A percentile compares a stretch with the other conserved stretches of the same genome.
These are phyloP conservation scores for Spatula versicolor DNA, from an alignment of 2,797 vertebrate species.

Conservation along the genomic window DNA sequence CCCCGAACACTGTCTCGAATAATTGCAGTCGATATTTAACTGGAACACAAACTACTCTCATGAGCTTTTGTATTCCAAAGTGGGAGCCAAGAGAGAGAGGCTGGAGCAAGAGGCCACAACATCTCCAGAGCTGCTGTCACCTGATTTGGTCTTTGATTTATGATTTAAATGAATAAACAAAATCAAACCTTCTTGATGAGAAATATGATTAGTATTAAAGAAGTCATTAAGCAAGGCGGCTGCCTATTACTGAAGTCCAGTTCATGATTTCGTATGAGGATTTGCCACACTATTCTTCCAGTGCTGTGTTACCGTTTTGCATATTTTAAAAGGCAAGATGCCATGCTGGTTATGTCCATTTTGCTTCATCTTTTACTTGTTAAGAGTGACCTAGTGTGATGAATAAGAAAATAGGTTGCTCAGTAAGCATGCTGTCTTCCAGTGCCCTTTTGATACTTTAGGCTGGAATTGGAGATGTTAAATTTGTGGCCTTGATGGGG, in stretches of 20 bases:
- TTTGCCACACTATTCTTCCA: conserved; percentile 40
- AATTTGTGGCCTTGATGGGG: background rate
- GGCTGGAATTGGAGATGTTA: background rate
- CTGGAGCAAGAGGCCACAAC: conserved; percentile 18
- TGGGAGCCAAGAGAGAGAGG: conserved; percentile 41
- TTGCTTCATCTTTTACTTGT: conserved; percentile 43
- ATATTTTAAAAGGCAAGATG: conserved; percentile 49
- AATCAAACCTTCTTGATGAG: conserved; percentile 24
- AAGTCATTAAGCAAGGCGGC: conserved; percentile 32
- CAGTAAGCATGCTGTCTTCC: background rate
- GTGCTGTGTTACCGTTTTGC: background rate
- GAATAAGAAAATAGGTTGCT: background rate
- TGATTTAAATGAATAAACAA: conserved; percentile 53
- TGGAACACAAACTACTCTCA: conserved; percentile 3
- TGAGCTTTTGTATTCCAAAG: conserved; percentile 33
- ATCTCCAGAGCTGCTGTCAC: background rate
- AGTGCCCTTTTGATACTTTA: background rate
- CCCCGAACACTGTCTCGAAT: conserved; percentile 24
- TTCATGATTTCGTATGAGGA: conserved; percentile 40
- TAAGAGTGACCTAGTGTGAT: background rate
- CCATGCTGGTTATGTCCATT: conserved; percentile 24
- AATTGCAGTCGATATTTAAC: conserved; percentile 51
- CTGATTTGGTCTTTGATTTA: conserved; percentile 11
- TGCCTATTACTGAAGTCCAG: conserved; percentile 12
- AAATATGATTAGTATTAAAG: conserved; percentile 49